Conservation (phyloP, 2,888 invertebrate genomes). For the Aspidapion aeneum region DNA sequence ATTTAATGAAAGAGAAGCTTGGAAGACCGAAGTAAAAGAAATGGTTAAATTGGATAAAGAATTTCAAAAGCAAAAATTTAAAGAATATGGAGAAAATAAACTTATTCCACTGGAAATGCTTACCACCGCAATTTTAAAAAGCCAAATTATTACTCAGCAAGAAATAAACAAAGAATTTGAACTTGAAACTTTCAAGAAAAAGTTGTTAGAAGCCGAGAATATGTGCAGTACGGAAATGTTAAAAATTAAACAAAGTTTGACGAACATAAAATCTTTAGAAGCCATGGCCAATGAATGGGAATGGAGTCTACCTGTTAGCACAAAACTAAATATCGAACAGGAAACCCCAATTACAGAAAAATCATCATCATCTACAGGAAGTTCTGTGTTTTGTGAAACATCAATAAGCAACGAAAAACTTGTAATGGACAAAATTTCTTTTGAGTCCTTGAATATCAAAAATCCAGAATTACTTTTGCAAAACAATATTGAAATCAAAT, state of each 20-base stretch:
- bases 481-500: no score
- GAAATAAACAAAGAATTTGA: conserved; percentile 23
- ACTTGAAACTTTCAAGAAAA: conserved; percentile 22
- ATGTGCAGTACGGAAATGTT: conserved; percentile 29
- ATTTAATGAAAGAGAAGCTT: conserved; percentile 21
- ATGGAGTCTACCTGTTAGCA: no score
- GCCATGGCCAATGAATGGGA: conserved; percentile 28
- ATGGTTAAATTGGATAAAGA: conserved; percentile 24
- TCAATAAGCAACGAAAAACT: no score
- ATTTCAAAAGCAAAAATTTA: conserved; percentile 6
- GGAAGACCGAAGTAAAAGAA: conserved; percentile 27
- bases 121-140: conserved; percentile 25
- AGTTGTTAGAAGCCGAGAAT: conserved; percentile 26
- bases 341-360: no score
- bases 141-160: conserved; percentile 10
- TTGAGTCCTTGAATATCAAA: no score
- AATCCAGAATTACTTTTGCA: no score
- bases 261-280: conserved; percentile 25
- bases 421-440: no score
- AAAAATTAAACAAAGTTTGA: conserved; percentile 28
- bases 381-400: no score
- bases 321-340: no score
- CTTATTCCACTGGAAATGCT: conserved; percentile 18
- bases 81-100: conserved; percentile 10
- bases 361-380: no score